Evolutionary conservation across 2,888 invertebrate species (phyloP).

Genomic region (Agelastica alni): DNA sequence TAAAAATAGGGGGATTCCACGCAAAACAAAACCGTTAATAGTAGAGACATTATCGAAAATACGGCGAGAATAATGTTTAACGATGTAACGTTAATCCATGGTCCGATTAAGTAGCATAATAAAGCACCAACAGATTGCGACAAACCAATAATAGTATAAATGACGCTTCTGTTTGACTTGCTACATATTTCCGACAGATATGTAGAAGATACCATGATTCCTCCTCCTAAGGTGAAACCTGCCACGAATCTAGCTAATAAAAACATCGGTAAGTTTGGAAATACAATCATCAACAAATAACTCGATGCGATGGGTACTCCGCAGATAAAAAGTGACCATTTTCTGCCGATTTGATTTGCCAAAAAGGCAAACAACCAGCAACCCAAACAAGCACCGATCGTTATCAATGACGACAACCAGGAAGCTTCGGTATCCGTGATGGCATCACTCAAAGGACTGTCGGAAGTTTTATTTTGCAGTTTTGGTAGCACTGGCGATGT

Average conservation of each 20-base stretch:
- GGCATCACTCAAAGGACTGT: slow-evolving; percentile 7
- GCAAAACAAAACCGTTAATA: slow-evolving; percentile 71
- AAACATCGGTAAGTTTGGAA: slow-evolving; percentile 56
- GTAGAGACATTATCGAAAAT: slow-evolving; percentile 53
- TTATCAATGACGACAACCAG: slow-evolving; percentile 60
- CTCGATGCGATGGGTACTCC: slow-evolving; percentile 70
- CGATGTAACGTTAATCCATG: slow-evolving; percentile 67
- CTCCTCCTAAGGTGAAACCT: slow-evolving; percentile 69
- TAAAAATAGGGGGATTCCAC: slow-evolving; percentile 82
- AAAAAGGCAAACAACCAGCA: slow-evolving; percentile 70
- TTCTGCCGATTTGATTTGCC: slow-evolving; percentile 69
- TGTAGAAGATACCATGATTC: slow-evolving; percentile 76
- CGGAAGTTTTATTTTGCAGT: slow-evolving; percentile 12
- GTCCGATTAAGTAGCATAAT: slow-evolving; percentile 73
- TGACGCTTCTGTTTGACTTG: slow-evolving; percentile 75
- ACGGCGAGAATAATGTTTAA: slow-evolving; percentile 65
- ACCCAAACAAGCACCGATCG: slow-evolving; percentile 61
- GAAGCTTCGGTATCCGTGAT: slow-evolving; percentile 51
- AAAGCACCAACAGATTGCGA: slow-evolving; percentile 72
- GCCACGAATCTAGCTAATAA: slow-evolving; percentile 63
- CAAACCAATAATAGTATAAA: slow-evolving; percentile 79
- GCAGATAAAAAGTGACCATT: slow-evolving; percentile 67
- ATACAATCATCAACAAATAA: slow-evolving; percentile 68
- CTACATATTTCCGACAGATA: slow-evolving; percentile 86
- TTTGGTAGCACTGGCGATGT: slow-evolving; percentile 35